These are phyloP conservation scores for Boulengerochromis microlepis DNA, from an alignment of 2,113 vertebrate genomes.

Conservation along the genomic window DNA sequence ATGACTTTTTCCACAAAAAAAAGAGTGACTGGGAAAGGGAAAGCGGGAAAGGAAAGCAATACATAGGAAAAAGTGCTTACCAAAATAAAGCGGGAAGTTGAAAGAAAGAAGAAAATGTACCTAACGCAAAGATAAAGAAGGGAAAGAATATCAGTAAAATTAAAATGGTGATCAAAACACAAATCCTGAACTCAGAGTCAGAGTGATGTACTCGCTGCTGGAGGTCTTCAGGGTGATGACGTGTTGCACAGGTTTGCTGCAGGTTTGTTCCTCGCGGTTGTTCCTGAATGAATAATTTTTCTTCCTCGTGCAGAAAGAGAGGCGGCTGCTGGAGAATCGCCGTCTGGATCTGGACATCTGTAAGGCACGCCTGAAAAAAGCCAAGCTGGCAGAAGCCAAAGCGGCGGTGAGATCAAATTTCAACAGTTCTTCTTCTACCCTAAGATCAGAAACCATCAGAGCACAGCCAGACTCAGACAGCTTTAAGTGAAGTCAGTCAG, in stretches of 20 bases:
- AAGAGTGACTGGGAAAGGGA: background rate
- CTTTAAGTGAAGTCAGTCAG: background rate
- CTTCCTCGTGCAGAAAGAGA: slow-evolving; percentile 78
- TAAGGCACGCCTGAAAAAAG: slow-evolving; percentile 92
- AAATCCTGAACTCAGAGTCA: background rate
- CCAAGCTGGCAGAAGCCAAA: slow-evolving; percentile 90
- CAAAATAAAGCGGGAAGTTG: background rate
- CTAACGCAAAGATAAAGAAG: background rate
- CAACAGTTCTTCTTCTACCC: background rate
- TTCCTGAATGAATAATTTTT: background rate
- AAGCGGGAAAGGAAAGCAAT: background rate
- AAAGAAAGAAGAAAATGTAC: background rate
- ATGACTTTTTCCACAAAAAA: background rate
- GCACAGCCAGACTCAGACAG: background rate
- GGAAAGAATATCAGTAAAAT: background rate
- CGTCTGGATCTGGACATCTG: slow-evolving; percentile 91
- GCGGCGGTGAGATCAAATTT: slow-evolving; percentile 76
- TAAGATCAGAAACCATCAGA: background rate
- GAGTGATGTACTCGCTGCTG: background rate
- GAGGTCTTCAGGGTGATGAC: background rate
- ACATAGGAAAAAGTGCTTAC: background rate
- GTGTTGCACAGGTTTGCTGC: background rate
- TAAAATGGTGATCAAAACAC: background rate
- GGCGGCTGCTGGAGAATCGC: slow-evolving; percentile 87
- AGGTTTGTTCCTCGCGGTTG: background rate